These are phyloP conservation scores for Stictocephala bisonia DNA, from an alignment of 2,888 invertebrate species.

Conservation along the genomic window DNA sequence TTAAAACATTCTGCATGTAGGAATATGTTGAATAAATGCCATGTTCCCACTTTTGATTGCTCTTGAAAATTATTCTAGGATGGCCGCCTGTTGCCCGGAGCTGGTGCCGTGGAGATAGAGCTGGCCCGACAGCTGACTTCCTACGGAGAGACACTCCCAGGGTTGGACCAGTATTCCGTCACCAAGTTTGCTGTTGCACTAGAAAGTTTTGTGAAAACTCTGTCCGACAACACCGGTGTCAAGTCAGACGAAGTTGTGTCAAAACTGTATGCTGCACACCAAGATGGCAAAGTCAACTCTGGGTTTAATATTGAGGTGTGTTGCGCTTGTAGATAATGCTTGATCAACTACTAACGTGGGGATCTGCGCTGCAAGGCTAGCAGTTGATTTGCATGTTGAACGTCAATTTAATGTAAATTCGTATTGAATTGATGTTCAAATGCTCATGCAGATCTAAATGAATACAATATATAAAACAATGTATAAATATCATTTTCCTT, in stretches of 20 bases:
- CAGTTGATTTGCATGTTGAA: too few relatives aligned
- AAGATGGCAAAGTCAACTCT: conserved; percentile 81
- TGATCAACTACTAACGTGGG: too few relatives aligned
- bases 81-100: conserved; percentile 84
- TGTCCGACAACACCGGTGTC: conserved; percentile 95
- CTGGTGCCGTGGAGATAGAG: conserved; percentile 95
- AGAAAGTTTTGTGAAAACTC: conserved; percentile 89
- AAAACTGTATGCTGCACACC: conserved; percentile 93
- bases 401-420: too few relatives aligned
- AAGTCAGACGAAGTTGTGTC: conserved; percentile 89
- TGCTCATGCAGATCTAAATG: too few relatives aligned
- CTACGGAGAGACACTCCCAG: conserved; percentile 92
- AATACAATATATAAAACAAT: too few relatives aligned
- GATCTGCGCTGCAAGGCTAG: too few relatives aligned
- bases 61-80: conserved; percentile 64
- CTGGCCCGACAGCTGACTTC: conserved; percentile 84
- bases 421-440: too few relatives aligned
- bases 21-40: conserved; percentile 68
- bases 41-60: conserved; percentile 22
- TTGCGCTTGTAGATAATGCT: too few relatives aligned
- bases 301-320: conserved; percentile 90
- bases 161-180: conserved; percentile 96
- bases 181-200: conserved; percentile 92
- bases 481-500: too few relatives aligned
- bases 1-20: not conserved